Evolutionary conservation across 1,140 invertebrate species (phyloP).

Genomic region (Frieseomelitta varia): DNA sequence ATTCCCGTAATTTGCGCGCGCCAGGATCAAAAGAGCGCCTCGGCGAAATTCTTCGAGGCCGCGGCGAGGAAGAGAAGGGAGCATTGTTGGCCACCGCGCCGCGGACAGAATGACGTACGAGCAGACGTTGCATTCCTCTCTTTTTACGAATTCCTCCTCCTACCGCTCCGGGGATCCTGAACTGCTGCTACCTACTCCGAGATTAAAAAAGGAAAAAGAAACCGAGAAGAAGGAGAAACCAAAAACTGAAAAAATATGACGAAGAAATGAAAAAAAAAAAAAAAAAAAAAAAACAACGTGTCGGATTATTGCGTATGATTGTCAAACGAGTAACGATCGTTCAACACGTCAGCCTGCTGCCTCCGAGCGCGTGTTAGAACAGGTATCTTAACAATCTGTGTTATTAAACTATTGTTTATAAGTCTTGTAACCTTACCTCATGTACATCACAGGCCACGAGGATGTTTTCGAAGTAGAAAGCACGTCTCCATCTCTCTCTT

Average conservation of each 20-base stretch:
- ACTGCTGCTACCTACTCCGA: neutral
- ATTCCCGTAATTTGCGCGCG: conserved; percentile 43
- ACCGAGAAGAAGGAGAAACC: neutral
- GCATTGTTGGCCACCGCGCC: conserved; percentile 27
- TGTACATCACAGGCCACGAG: conserved; percentile 33
- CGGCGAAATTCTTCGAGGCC: conserved; percentile 9
- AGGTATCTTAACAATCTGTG: conserved; percentile 21
- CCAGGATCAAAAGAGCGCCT: conserved; percentile 41
- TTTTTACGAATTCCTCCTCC: conserved; percentile 65
- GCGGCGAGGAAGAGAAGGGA: neutral
- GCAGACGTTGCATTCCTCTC: conserved; percentile 62
- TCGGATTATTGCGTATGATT: neutral
- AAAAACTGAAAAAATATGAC: neutral
- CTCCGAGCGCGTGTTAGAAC: conserved; percentile 5
- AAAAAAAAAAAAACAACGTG: neutral
- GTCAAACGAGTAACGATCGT: conserved; percentile 22
- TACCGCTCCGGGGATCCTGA: neutral
- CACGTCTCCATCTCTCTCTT: neutral
- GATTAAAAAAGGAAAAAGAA: neutral
- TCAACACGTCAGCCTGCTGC: neutral
- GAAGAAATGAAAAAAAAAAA: neutral
- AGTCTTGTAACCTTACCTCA: conserved; percentile 29
- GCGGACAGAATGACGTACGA: conserved; percentile 72
- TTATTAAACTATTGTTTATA: conserved; percentile 37
- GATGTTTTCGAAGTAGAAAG: conserved; percentile 1